A percentile compares a stretch with the other conserved stretches of the same genome.
phyloP scores from a whole-genome alignment of 2,888 invertebrate genomes.

The Parascotia fuliginaria region DNA sequence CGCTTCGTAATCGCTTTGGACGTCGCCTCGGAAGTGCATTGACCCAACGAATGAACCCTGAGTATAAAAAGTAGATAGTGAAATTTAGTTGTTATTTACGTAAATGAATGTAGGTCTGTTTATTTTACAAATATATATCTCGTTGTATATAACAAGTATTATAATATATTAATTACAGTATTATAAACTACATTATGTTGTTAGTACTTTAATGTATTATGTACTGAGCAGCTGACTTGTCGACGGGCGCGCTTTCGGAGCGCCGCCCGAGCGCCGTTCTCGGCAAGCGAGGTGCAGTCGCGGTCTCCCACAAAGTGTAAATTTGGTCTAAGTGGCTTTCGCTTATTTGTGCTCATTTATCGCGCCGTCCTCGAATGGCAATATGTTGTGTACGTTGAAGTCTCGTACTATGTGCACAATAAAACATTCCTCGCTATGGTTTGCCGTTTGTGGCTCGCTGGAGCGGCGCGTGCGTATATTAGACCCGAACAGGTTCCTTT shows the following conservation, averaged over 20 bases:
- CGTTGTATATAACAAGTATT: conserved; percentile 32
- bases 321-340: conserved; percentile 84
- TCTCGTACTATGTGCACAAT: conserved; percentile 71
- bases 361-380: conserved; percentile 68
- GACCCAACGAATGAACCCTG: conserved; percentile 82
- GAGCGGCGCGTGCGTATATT: conserved; percentile 65
- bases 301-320: conserved; percentile 85
- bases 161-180: conserved; percentile 25
- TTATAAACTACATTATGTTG: too few relatives aligned
- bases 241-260: conserved; percentile 49
- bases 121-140: conserved; percentile 21
- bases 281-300: conserved; percentile 59
- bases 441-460: conserved; percentile 70
- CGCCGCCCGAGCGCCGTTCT: conserved; percentile 49
- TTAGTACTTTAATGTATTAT: conserved; percentile 44
- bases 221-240: conserved; percentile 76
- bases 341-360: conserved; percentile 81
- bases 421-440: conserved; percentile 75
- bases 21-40: conserved; percentile 83
- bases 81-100: conserved; percentile 47
- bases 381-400: conserved; percentile 72
- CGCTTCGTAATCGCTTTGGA: conserved; percentile 75
- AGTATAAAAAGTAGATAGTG: conserved; percentile 56
- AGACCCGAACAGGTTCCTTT: conserved; percentile 76
- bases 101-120: conserved; percentile 42